A percentile compares a stretch with the other conserved stretches of the same genome.
Conservation (phyloP, 2,113 vertebrate species). For the Craseonycteris thonglongyai region DNA sequence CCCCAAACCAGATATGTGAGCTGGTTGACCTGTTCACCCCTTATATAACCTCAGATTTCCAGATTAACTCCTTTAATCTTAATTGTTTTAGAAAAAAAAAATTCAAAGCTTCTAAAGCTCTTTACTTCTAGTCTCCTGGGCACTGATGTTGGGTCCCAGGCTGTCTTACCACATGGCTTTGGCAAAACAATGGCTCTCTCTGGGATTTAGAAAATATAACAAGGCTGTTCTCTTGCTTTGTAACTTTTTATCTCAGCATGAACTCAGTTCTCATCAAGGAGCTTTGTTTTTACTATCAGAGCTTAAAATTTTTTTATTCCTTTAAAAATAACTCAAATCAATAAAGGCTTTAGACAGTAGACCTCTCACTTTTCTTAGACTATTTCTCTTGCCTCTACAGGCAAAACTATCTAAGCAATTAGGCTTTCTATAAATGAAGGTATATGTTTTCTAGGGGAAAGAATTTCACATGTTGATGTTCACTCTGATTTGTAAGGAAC, state of each 20-base stretch:
- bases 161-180: neutral
- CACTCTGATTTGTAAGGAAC: neutral
- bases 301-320: neutral
- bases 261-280: conserved; percentile 47
- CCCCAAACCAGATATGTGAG: conserved; percentile 37
- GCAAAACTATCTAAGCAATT: neutral
- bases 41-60: conserved; percentile 58
- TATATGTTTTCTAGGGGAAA: neutral
- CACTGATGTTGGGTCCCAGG: neutral
- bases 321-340: neutral
- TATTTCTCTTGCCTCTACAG: neutral
- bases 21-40: conserved; percentile 22
- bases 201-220: conserved; percentile 36
- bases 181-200: neutral
- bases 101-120: conserved; percentile 25
- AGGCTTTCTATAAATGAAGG: neutral
- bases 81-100: conserved; percentile 38
- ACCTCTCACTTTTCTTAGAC: neutral
- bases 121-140: neutral
- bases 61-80: conserved; percentile 54
- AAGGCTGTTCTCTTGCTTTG: conserved; percentile 33
- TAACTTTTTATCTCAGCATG: neutral
- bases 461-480: conserved; percentile 4
- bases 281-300: neutral
- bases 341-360: neutral